A percentile compares a stretch with the other conserved stretches of the same genome.
phyloP scores from a whole-genome alignment of 23 tunicate genomes.

The Corella eumyota region DNA sequence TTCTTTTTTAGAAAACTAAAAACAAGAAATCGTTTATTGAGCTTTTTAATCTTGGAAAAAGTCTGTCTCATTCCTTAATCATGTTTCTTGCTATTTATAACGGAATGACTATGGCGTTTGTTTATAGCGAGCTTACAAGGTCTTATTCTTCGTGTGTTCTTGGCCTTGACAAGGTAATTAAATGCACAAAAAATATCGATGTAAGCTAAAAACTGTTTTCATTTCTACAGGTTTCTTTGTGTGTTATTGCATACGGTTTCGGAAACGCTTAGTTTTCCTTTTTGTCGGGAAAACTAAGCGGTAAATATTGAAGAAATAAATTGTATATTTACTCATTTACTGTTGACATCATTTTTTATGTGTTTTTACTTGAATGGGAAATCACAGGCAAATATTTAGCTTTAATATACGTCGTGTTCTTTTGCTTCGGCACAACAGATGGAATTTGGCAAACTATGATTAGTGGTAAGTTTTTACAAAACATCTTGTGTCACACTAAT shows the following conservation, averaged over 20 bases:
- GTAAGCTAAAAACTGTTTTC: too few relatives aligned
- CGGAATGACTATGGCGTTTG: conserved; percentile 32
- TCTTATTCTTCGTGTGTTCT: conserved; percentile 42
- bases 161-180: conserved; percentile 17
- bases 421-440: conserved; percentile 35
- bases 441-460: conserved; percentile 46
- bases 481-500: too few relatives aligned
- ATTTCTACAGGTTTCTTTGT: conserved; percentile 1
- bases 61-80: conserved; percentile 24
- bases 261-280: neutral
- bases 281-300: too few relatives aligned
- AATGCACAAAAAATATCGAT: too few relatives aligned
- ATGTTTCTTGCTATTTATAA: conserved; percentile 34
- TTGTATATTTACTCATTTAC: neutral
- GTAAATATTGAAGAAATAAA: neutral
- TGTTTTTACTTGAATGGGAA: conserved; percentile 14
- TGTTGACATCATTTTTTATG: conserved; percentile 22
- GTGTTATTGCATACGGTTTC: neutral
- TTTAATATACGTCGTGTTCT: conserved; percentile 34
- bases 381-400: neutral
- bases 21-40: too few relatives aligned
- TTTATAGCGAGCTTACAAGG: conserved; percentile 33
- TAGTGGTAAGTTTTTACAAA: conserved; percentile 45
- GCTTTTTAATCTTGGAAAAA: too few relatives aligned
- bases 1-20: too few relatives aligned